Conservation (phyloP, 1,140 invertebrate species). For the Euglossa dilemma region DNA sequence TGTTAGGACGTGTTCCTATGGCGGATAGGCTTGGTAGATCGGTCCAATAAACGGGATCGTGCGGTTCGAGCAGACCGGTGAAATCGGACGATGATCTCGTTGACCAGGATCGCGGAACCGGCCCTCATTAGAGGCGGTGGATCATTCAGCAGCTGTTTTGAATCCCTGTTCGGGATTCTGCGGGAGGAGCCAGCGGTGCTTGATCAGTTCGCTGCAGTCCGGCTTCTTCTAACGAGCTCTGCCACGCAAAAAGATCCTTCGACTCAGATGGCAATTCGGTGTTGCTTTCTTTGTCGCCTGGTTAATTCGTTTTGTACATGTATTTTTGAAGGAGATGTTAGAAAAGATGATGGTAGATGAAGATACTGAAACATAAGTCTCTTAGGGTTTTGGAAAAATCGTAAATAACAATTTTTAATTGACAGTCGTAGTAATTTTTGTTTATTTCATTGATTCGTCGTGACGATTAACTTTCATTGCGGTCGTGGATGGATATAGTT, state of each 20-base stretch:
- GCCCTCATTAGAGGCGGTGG: conserved; percentile 17
- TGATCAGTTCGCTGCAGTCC: conserved; percentile 14
- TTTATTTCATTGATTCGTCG: too few relatives aligned
- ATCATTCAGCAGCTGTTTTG: conserved; percentile 5
- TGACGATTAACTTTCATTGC: too few relatives aligned
- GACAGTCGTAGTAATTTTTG: too few relatives aligned
- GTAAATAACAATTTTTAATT: too few relatives aligned
- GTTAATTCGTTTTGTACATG: neutral
- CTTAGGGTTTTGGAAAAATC: neutral
- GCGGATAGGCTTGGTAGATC: neutral
- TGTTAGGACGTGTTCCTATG: neutral
- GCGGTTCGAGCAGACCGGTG: too few relatives aligned
- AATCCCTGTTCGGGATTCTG: conserved; percentile 5
- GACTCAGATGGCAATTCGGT: neutral
- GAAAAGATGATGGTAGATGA: neutral
- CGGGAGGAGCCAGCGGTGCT: conserved; percentile 9
- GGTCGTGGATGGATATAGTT: too few relatives aligned
- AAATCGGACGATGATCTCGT: conserved; percentile 24
- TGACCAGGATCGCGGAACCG: conserved; percentile 38
- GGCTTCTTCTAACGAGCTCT: conserved; percentile 21
- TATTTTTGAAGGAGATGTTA: neutral
- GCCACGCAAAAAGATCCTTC: conserved; percentile 17
- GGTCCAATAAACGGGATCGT: neutral
- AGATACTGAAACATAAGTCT: neutral
- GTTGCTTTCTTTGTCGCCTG: neutral